Percentiles rank a stretch among this genome's conserved stretches.
Conservation (phyloP, 2,888 invertebrate species). For the Disparrhopalites patrizii region DNA sequence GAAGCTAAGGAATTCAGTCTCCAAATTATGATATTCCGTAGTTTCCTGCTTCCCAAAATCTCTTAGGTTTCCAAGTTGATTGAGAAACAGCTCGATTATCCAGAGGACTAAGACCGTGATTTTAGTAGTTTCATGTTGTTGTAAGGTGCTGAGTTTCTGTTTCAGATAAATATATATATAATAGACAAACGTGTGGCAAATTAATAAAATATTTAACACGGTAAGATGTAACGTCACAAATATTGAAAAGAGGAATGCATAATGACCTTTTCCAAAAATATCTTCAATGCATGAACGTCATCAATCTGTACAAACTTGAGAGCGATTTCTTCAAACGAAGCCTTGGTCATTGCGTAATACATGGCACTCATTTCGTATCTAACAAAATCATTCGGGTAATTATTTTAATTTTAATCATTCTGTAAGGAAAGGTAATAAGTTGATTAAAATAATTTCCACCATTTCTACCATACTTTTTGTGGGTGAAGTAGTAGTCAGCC, state of each 20-base stretch:
- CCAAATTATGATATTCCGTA: constrained; percentile 61
- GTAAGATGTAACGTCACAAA: too few species aligned
- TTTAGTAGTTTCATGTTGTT: constrained; percentile 74
- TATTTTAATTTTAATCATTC: constrained; percentile 2
- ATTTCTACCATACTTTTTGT: constrained; percentile 58
- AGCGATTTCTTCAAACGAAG: constrained; percentile 90
- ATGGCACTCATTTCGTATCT: constrained; percentile 76
- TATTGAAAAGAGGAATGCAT: not conserved
- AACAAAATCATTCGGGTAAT: not conserved
- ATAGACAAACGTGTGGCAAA: too few species aligned
- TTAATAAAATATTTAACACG: constrained; percentile 3
- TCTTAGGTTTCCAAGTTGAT: constrained; percentile 74
- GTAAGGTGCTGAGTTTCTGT: constrained; percentile 68
- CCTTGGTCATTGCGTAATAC: constrained; percentile 82
- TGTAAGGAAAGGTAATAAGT: too few species aligned
- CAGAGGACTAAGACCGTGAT: constrained; percentile 91
- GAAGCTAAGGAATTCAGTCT: constrained; percentile 74
- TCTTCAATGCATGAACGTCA: constrained; percentile 79
- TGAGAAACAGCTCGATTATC: constrained; percentile 88
- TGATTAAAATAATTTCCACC: not conserved
- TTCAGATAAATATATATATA: constrained; percentile 19
- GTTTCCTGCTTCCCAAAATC: constrained; percentile 51
- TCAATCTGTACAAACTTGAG: constrained; percentile 80
- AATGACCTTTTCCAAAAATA: constrained; percentile 67
- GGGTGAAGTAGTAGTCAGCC: constrained; percentile 77